Percentiles rank a stretch among this genome's conserved stretches.
Evolutionary conservation across 2,888 invertebrate genomes (phyloP).

Genomic region (Machimus rusticus): DNA sequence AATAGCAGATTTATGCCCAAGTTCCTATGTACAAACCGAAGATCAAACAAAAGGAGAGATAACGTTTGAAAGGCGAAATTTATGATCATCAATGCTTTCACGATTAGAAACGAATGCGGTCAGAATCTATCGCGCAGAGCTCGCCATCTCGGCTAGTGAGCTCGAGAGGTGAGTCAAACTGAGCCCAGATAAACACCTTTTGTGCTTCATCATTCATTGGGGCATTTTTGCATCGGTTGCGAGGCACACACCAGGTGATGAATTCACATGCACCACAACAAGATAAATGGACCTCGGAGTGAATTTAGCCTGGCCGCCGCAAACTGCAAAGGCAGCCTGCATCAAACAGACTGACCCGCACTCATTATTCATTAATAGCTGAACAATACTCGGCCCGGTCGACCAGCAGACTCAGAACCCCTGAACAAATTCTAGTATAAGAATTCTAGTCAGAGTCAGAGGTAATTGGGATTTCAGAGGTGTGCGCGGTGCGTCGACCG

Average conservation of each 20-base stretch:
- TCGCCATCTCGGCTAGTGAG: neutral
- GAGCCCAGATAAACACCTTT: neutral
- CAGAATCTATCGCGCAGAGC: neutral
- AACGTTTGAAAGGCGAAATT: slow-evolving; percentile 25
- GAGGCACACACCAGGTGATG: neutral
- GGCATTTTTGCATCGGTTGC: neutral
- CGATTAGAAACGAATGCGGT: slow-evolving; percentile 17
- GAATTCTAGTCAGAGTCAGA: neutral
- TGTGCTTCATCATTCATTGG: neutral
- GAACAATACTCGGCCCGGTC: neutral
- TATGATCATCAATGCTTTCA: slow-evolving; percentile 15
- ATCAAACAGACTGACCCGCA: neutral
- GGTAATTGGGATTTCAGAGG: neutral
- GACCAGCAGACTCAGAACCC: neutral
- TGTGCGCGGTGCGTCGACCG: neutral
- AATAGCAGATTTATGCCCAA: neutral
- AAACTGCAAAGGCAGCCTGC: neutral
- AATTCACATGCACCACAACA: neutral
- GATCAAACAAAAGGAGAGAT: slow-evolving; percentile 27
- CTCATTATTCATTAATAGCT: neutral
- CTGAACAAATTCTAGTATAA: neutral
- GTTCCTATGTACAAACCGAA: slow-evolving; percentile 7
- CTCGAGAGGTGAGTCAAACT: neutral
- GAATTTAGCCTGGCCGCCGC: neutral
- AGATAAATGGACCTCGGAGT: neutral